Percentiles rank a stretch among this genome's conserved stretches.
phyloP scores from a whole-genome alignment of 2,888 invertebrate genomes.

The Brachynemurus nebulosus region DNA sequence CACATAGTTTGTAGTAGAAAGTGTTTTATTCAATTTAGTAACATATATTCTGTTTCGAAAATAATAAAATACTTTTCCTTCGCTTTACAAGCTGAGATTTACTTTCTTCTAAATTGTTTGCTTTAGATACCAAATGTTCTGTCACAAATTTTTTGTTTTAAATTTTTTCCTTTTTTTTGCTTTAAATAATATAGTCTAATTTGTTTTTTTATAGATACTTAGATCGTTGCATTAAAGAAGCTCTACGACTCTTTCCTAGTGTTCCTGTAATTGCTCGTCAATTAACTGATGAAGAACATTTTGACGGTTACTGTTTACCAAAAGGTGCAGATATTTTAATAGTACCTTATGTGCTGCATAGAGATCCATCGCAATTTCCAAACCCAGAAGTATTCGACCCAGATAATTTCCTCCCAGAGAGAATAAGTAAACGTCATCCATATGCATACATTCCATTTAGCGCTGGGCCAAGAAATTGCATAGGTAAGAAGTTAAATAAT shows the following conservation, averaged over 20 bases:
- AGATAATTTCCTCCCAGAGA: slow-evolving; percentile 19
- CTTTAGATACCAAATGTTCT: too few relatives aligned
- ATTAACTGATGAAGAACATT: slow-evolving; percentile 19
- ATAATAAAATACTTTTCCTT: too few relatives aligned
- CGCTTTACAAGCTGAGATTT: too few relatives aligned
- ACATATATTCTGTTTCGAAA: too few relatives aligned
- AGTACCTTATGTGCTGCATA: slow-evolving; percentile 23
- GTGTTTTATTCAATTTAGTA: too few relatives aligned
- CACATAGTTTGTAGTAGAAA: too few relatives aligned
- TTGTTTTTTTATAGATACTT: slow-evolving; percentile 12
- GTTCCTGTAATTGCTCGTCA: slow-evolving; percentile 24
- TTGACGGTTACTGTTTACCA: slow-evolving; percentile 19
- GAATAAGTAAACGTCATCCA: slow-evolving; percentile 16
- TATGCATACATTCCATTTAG: slow-evolving; percentile 7
- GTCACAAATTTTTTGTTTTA: too few relatives aligned
- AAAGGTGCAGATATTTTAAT: slow-evolving; percentile 18
- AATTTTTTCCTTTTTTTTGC: too few relatives aligned
- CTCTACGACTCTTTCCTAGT: slow-evolving; percentile 23
- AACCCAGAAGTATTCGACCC: slow-evolving; percentile 32
- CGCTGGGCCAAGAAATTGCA: slow-evolving; percentile 5
- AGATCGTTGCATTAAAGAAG: slow-evolving; percentile 25
- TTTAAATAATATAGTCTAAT: too few relatives aligned
- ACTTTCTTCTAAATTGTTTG: too few relatives aligned
- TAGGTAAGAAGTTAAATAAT: too few relatives aligned
- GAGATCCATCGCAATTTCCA: slow-evolving; percentile 27